Evolutionary conservation across 2,113 vertebrate genomes (phyloP).

Genomic region (Corythornis cristatus): DNA sequence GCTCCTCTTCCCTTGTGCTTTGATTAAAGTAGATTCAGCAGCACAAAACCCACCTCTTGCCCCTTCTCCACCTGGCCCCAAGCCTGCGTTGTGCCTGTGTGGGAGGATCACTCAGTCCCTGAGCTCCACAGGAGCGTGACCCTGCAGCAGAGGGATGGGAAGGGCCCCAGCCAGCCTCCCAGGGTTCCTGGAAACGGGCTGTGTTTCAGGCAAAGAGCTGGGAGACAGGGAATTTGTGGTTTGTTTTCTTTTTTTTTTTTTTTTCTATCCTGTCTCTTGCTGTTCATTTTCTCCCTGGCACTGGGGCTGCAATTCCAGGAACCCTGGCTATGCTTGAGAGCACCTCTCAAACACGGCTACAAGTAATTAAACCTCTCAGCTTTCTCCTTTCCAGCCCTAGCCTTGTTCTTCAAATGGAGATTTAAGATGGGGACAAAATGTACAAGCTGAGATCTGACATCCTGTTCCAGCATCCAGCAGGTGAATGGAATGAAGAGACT

Average conservation of each 20-base stretch:
- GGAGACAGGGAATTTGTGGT: background rate
- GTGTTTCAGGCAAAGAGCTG: background rate
- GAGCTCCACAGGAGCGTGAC: background rate
- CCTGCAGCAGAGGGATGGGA: background rate
- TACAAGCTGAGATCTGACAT: background rate
- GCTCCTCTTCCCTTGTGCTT: background rate
- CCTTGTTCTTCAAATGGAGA: background rate
- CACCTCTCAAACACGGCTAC: background rate
- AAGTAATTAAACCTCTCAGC: constrained; percentile 44
- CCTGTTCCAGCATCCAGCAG: background rate
- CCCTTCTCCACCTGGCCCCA: background rate
- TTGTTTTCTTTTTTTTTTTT: background rate
- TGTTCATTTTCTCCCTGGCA: constrained; percentile 47
- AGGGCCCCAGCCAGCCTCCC: background rate
- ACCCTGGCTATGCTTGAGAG: background rate
- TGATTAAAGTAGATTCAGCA: background rate
- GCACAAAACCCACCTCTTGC: background rate
- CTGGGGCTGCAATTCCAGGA: constrained; percentile 31
- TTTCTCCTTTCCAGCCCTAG: background rate
- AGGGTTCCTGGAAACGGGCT: background rate
- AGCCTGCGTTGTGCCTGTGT: background rate
- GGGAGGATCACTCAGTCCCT: background rate
- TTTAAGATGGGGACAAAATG: background rate
- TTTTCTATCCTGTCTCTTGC: constrained; percentile 2
- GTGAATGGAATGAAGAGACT: background rate